Evolutionary conservation across 1,140 invertebrate species (phyloP), one percentile per base, ranked within the genome.

Genomic region (Anastrepha ludens): DNA sequence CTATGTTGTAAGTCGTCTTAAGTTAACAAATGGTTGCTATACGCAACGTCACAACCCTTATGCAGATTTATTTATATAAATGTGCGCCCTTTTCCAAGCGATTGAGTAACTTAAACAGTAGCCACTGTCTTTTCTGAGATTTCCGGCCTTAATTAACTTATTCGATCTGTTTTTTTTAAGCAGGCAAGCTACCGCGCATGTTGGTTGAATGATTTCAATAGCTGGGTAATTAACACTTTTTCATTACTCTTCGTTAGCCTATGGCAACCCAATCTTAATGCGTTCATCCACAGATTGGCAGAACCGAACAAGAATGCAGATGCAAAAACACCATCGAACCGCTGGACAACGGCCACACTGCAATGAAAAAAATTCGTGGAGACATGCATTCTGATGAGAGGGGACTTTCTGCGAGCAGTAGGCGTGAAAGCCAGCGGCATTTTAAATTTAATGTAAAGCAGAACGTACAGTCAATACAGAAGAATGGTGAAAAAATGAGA

Each of bases 151-250:
- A 81, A 81, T 81, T 81, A 81, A 55, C 47, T 55, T 47, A 50
- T 81, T 81, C 74, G 17, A 81, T 81, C 20, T 81, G 50, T 81
- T 7, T 50, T 20, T 55, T 55, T 6, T 11, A 11, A 11, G 44
- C 74, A 81, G 3, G 13, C 17, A 55, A 81, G 74, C 70, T 74
- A 74, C 70, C 70, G 70, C 47, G n/a, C 7, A 81, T 50, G 44
- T 67, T 67, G 64, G 44, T 67, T 67, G 64, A 67, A 81, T n/a
- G 17, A 81, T 81, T 81, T 81, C 50, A 81, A 81, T 81, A 81
- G 47, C 41, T 81, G 74, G 47, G 74, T 81, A 81, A 81, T 81
- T 81, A 81, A 81, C 74, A 55, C 74, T 81, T 81, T 81, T 81
- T 81, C 74, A 20, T 81, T 81, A 55, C 47, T 81, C n/a, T 81